A percentile compares a stretch with the other conserved stretches of the same genome.
Evolutionary conservation across 1,140 invertebrate species (phyloP).

Genomic region (Hypsibius dujardini): DNA sequence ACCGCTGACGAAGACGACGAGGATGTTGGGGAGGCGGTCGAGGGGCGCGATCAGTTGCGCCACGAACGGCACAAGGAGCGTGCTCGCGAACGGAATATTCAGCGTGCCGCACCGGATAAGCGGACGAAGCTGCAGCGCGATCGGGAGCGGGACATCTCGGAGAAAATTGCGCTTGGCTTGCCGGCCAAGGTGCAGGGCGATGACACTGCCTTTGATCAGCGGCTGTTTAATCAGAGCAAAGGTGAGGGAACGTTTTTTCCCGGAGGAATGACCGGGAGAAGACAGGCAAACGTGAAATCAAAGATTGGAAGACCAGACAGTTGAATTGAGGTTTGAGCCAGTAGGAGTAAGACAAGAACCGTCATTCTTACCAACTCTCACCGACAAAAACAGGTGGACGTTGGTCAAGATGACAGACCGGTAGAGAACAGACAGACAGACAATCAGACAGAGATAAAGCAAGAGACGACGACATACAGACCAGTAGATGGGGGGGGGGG

Average conservation of each 20-base stretch:
- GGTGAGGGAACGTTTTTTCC: conserved; percentile 24
- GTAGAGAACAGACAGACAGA: too few relatives aligned
- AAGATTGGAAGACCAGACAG: too few relatives aligned
- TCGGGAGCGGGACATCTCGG: conserved; percentile 87
- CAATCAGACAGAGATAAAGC: too few relatives aligned
- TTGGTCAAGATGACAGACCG: too few relatives aligned
- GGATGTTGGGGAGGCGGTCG: conserved; percentile 50
- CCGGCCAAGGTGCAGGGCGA: conserved; percentile 36
- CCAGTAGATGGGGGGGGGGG: too few relatives aligned
- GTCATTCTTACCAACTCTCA: too few relatives aligned
- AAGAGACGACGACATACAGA: too few relatives aligned
- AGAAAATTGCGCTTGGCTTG: conserved; percentile 90
- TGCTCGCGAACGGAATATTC: conserved; percentile 74
- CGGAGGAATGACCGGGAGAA: too few relatives aligned
- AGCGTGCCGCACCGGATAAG: conserved; percentile 81
- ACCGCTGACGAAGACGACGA: conserved; percentile 29
- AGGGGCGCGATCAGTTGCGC: conserved; percentile 71
- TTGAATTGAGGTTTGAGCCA: too few relatives aligned
- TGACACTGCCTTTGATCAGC: conserved; percentile 84
- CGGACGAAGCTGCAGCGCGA: conserved; percentile 71
- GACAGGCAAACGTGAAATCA: too few relatives aligned
- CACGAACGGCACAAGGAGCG: conserved; percentile 75
- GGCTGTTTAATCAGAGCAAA: conserved; percentile 82
- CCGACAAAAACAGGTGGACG: too few relatives aligned
- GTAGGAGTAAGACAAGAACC: too few relatives aligned